Conservation (phyloP, 2,888 invertebrate species). For the Sicus ferrugineus region DNA sequence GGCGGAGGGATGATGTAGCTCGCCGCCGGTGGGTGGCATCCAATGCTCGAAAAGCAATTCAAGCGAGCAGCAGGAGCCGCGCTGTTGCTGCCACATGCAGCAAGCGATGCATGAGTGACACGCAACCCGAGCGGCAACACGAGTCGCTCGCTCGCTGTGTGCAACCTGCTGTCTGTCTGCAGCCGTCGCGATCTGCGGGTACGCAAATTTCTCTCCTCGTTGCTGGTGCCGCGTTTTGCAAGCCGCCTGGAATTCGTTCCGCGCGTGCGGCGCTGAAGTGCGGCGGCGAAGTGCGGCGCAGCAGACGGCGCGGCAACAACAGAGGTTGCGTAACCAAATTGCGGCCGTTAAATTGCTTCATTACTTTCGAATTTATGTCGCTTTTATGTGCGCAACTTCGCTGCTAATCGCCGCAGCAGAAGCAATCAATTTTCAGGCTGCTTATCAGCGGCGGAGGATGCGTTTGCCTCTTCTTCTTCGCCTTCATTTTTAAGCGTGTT, state of each 20-base stretch:
- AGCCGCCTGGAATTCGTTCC: background rate
- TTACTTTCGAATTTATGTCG: conserved; percentile 9
- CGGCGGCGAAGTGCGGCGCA: background rate
- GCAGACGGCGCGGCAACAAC: background rate
- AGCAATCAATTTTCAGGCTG: background rate
- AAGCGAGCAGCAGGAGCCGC: background rate
- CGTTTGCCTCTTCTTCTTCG: background rate
- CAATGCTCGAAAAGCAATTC: background rate
- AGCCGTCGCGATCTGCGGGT: background rate
- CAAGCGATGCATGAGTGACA: conserved; percentile 3
- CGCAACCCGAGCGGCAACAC: background rate
- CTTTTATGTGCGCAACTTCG: background rate
- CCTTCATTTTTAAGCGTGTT: background rate
- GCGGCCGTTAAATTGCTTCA: conserved; percentile 15
- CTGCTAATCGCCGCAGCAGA: background rate
- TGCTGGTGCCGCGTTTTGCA: background rate
- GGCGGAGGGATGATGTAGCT: background rate
- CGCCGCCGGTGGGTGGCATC: background rate
- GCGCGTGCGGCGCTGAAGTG: background rate
- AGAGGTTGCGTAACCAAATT: conserved; percentile 11
- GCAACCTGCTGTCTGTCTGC: too few species aligned
- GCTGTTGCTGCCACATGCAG: background rate
- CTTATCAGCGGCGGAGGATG: too few species aligned
- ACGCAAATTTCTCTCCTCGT: conserved; percentile 5
- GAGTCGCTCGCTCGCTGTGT: background rate